phyloP scores from a whole-genome alignment of 2,888 invertebrate species.

The Xanthia icteritia region DNA sequence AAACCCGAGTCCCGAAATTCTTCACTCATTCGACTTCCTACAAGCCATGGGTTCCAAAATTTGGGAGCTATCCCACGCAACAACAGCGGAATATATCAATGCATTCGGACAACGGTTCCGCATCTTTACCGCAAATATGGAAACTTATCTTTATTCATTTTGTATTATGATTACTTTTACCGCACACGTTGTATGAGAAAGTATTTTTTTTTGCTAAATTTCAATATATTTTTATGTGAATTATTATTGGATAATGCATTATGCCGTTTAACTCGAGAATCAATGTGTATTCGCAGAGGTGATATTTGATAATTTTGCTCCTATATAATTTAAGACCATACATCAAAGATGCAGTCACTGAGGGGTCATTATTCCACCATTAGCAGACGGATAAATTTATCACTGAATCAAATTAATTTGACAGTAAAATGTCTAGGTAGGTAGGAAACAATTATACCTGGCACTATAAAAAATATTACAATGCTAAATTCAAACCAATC shows the following conservation, averaged over 20 bases:
- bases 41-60: constrained; percentile 61
- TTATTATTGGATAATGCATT: too few species aligned
- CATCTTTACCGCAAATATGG: constrained; percentile 33
- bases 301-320: too few species aligned
- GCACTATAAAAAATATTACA: neutral
- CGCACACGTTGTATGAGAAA: constrained; percentile 28
- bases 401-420: too few species aligned
- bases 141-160: constrained; percentile 49
- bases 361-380: too few species aligned
- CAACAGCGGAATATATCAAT: constrained; percentile 22
- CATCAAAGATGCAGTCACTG: too few species aligned
- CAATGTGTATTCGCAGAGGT: too few species aligned
- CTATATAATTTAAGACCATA: too few species aligned
- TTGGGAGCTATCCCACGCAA: constrained; percentile 68
- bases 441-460: too few species aligned
- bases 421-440: too few species aligned
- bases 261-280: too few species aligned
- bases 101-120: constrained; percentile 55
- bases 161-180: constrained; percentile 31
- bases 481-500: neutral
- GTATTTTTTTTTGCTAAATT: neutral
- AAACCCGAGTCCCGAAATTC: constrained; percentile 52
- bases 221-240: too few species aligned
- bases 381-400: too few species aligned
- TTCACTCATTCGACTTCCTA: constrained; percentile 68